These are phyloP conservation scores for Notarius lentiginosus DNA, from an alignment of 2,113 vertebrate genomes.

Conservation along the genomic window DNA sequence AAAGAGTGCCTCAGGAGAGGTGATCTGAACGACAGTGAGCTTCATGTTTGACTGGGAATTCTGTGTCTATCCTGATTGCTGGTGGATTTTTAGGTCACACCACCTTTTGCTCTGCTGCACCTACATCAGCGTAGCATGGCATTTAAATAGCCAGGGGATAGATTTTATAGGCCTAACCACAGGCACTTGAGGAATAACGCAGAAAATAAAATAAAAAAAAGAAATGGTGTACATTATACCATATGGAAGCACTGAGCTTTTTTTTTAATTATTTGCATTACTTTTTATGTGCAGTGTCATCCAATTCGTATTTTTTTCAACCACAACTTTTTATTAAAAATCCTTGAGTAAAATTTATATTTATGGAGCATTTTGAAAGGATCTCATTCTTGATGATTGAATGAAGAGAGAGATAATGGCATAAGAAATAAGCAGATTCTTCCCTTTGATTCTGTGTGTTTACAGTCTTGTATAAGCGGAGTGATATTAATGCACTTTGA, in stretches of 20 bases:
- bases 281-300: not conserved
- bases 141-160: conserved; percentile 1
- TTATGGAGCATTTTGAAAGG: no score
- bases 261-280: not conserved
- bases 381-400: not conserved
- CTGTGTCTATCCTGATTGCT: not conserved
- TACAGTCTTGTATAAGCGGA: not conserved
- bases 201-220: not conserved
- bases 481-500: not conserved
- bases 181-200: no score
- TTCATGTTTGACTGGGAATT: not conserved
- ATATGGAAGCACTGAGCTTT: not conserved
- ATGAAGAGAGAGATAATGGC: not conserved
- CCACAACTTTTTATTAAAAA: not conserved
- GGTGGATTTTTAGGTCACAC: not conserved
- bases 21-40: not conserved
- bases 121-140: not conserved
- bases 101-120: not conserved
- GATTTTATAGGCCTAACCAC: not conserved
- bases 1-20: not conserved
- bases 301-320: not conserved
- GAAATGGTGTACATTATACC: not conserved
- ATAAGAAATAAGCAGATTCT: not conserved
- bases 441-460: not conserved
- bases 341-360: not conserved